Evolutionary conservation across 1,140 invertebrate genomes (phyloP).

Genomic region (Brachionus koreanus): DNA sequence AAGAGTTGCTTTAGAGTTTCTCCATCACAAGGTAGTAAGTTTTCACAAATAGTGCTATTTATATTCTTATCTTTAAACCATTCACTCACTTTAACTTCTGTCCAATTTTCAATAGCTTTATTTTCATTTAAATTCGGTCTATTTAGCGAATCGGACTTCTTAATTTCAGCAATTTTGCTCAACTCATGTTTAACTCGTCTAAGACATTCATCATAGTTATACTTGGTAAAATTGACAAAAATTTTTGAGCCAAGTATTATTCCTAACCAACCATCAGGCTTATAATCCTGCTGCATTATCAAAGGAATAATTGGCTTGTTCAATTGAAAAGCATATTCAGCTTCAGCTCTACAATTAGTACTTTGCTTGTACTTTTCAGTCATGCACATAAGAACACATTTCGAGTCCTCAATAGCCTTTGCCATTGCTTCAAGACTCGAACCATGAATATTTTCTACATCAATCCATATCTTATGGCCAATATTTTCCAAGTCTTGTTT

Average conservation of each 20-base stretch:
- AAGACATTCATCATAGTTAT: constrained; percentile 33
- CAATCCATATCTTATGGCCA: constrained; percentile 21
- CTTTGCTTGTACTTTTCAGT: constrained; percentile 13
- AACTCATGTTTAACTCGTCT: constrained; percentile 1
- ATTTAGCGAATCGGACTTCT: not conserved
- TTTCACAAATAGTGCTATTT: not conserved
- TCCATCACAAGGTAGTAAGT: constrained; percentile 4
- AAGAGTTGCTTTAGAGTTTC: not conserved
- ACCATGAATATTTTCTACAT: constrained; percentile 23
- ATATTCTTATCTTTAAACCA: not conserved
- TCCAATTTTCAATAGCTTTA: not conserved
- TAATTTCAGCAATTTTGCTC: not conserved
- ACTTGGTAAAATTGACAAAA: constrained; percentile 49
- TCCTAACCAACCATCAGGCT: constrained; percentile 52
- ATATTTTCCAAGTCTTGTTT: not conserved
- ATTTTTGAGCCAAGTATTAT: constrained; percentile 51
- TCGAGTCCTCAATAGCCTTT: constrained; percentile 25
- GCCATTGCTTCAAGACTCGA: constrained; percentile 45
- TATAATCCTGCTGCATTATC: constrained; percentile 8
- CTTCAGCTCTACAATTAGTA: constrained; percentile 5
- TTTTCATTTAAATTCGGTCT: not conserved
- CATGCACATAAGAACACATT: constrained; percentile 14
- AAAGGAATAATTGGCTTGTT: constrained; percentile 43
- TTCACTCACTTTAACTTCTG: not conserved
- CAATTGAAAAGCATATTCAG: constrained; percentile 8